These are phyloP conservation scores for Neoarius graeffei DNA, from an alignment of 2,113 vertebrate species.

Conservation along the genomic window DNA sequence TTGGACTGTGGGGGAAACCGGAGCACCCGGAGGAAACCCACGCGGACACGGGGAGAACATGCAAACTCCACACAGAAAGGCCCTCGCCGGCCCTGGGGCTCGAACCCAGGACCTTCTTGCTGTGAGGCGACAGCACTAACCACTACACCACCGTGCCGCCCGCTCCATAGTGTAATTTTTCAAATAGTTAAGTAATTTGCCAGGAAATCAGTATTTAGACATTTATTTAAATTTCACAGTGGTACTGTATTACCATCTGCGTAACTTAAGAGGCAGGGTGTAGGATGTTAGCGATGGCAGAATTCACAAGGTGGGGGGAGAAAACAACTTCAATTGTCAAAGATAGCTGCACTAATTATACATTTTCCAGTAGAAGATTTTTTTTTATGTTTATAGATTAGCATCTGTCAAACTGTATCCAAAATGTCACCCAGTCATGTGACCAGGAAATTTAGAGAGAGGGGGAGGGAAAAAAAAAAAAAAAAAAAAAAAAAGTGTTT, in stretches of 20 bases:
- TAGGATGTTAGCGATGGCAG: background rate
- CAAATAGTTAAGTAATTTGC: background rate
- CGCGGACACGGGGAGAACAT: too few relatives aligned
- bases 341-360: background rate
- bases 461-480: too few relatives aligned
- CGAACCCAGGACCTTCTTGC: too few relatives aligned
- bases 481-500: background rate
- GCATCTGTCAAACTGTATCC: background rate
- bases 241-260: background rate
- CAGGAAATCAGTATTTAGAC: background rate
- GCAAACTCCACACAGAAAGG: too few relatives aligned
- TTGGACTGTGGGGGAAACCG: too few relatives aligned
- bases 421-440: background rate
- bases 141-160: too few relatives aligned
- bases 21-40: too few relatives aligned
- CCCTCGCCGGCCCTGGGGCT: too few relatives aligned
- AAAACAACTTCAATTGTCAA: background rate
- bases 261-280: background rate
- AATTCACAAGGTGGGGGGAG: background rate
- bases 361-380: too few relatives aligned
- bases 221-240: background rate
- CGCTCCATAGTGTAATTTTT: background rate
- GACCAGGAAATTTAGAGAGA: background rate
- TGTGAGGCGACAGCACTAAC: too few relatives aligned
- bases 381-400: too few relatives aligned